Conservation (phyloP, 1,140 invertebrate genomes). For the Diorhabda sublineata region DNA sequence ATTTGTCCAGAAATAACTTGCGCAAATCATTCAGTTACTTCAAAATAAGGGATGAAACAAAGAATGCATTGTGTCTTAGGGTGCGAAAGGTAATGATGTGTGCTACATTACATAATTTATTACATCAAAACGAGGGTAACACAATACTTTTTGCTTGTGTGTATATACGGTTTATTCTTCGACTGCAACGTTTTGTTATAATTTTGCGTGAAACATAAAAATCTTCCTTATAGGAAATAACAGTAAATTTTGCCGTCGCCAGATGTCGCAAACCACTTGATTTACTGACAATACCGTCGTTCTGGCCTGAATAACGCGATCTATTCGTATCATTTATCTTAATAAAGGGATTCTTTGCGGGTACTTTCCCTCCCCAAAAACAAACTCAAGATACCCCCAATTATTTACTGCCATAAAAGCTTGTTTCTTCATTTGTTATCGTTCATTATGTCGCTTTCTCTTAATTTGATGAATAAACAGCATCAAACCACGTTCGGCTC, state of each 20-base stretch:
- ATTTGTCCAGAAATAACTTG: no score
- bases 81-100: no score
- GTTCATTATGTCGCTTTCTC: constrained; percentile 15
- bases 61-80: no score
- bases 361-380: constrained; percentile 11
- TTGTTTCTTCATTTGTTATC: constrained; percentile 26
- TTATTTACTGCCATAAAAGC: constrained; percentile 26
- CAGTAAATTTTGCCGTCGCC: constrained; percentile 17
- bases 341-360: constrained; percentile 18
- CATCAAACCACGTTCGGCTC: not conserved
- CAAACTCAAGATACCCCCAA: constrained; percentile 18
- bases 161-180: no score
- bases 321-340: constrained; percentile 25
- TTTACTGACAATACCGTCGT: constrained; percentile 16
- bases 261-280: constrained; percentile 17
- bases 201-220: no score
- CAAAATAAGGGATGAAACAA: no score
- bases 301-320: constrained; percentile 14
- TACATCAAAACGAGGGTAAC: no score
- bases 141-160: no score
- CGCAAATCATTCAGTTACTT: no score
- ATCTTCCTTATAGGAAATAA: not conserved
- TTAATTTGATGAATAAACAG: constrained; percentile 20
- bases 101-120: no score
- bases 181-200: no score